Evolutionary conservation across 1,140 invertebrate species (phyloP), one percentile per base, ranked within the genome.

Genomic region (Acromyrmex heyeri): DNA sequence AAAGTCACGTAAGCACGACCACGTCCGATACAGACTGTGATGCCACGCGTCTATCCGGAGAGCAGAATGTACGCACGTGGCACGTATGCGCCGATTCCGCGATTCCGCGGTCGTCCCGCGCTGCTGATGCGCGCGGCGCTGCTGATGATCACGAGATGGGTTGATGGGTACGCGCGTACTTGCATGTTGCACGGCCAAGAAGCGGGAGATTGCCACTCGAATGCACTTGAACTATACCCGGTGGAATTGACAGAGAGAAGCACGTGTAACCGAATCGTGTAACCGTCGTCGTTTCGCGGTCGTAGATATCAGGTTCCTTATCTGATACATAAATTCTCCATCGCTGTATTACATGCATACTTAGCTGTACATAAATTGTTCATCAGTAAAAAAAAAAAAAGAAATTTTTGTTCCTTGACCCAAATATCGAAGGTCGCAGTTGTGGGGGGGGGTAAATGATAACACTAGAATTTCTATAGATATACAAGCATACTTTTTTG

Each of bases 11-110:
- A 70, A 48, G 62, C 86, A 85, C 86, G 87, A 87, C 72, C 38
- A 90, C 61, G 87, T 90, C 89, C 86, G 91, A 93, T 92, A 92
- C 93, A 94, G 93, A 91, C 93, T 48, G 92, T 92, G 93, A 92
- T 91, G 87, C 88, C 91, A 93, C 91, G 89, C 90, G 88, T 89
- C 81, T 94, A 94, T 89, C 91, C 93, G 93, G 93, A 91, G 92
- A 94, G 88, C 93, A 94, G 91, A 91, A 75, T 24, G 72, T 24
- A 93, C 73, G 88, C 85, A 79, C 77, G 55, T 77, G 82, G 86
- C 83, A 76, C 59, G 90, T 85, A 77, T 64, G 78, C 72, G 57
- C 88, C 86, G 85, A 83, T 77, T 77, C 59, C 69, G 90, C 86
- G n/a, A 83, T 77, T 77, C 59, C 69, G 90, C 86, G n/a, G 12